These are phyloP conservation scores for Chamaetylas fuelleborni DNA, from an alignment of 2,113 vertebrate species.

Conservation along the genomic window DNA sequence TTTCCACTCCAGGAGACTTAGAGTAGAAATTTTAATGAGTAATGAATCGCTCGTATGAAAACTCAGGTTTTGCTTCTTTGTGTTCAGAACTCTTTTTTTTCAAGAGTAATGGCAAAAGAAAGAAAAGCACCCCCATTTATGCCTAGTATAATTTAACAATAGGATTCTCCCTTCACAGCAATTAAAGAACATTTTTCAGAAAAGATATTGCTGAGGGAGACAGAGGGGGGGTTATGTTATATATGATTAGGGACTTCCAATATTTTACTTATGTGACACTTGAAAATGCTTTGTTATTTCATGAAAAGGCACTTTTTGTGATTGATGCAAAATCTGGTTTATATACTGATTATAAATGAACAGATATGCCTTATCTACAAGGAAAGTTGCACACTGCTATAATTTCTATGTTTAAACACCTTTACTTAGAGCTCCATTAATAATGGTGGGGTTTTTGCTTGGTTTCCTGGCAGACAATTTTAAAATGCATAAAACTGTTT, in stretches of 20 bases:
- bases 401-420: not conserved
- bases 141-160: not conserved
- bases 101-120: not conserved
- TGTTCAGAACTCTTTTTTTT: not conserved
- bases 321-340: not conserved
- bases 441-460: fast-evolving
- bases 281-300: not conserved
- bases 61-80: not conserved
- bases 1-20: not conserved
- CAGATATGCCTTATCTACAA: not conserved
- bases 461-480: not conserved
- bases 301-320: not conserved
- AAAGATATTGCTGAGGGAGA: not conserved
- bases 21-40: not conserved
- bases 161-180: not conserved
- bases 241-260: not conserved
- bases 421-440: not conserved
- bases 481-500: not conserved
- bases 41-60: not conserved
- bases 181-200: not conserved
- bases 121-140: not conserved
- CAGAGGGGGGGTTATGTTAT: fast-evolving
- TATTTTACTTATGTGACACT: not conserved
- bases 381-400: not conserved
- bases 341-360: not conserved